Conservation (phyloP, 2,797 vertebrate species). For the Austrolebias charrua region DNA sequence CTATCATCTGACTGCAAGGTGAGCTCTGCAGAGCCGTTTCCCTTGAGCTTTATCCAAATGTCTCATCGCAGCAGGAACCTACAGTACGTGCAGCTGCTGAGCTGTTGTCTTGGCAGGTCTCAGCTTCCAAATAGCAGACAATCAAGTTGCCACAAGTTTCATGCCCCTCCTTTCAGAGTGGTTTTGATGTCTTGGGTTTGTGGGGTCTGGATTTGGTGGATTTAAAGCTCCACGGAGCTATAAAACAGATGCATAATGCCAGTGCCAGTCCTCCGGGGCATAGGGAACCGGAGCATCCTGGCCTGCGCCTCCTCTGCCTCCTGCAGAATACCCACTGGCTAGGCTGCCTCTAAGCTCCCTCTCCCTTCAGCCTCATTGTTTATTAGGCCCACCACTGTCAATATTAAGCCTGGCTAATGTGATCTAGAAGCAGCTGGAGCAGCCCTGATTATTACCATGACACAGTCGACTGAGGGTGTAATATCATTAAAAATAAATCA, state of each 20-base stretch:
- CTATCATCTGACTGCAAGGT: constrained; percentile 20
- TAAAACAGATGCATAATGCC: constrained; percentile 75
- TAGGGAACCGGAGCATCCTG: constrained; percentile 76
- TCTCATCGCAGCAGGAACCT: constrained; percentile 38
- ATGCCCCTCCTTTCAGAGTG: constrained; percentile 67
- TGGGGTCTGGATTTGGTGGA: constrained; percentile 60
- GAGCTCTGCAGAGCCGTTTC: constrained; percentile 16
- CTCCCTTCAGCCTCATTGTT: constrained; percentile 80
- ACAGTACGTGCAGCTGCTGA: constrained; percentile 55
- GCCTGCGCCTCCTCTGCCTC: constrained; percentile 76
- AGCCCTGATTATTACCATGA: constrained; percentile 84
- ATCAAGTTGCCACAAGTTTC: constrained; percentile 76
- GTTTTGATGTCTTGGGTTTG: constrained; percentile 66
- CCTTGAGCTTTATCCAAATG: constrained; percentile 22
- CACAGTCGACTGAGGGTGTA: constrained; percentile 82
- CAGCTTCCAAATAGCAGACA: constrained; percentile 53
- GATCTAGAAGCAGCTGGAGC: constrained; percentile 86
- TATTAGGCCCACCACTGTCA: constrained; percentile 77
- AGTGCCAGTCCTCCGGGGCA: constrained; percentile 81
- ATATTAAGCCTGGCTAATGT: constrained; percentile 87
- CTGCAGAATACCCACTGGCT: constrained; percentile 79
- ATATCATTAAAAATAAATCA: constrained; percentile 88
- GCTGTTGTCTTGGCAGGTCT: constrained; percentile 36
- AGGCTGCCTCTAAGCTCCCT: constrained; percentile 76
- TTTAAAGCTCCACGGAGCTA: constrained; percentile 69